These are phyloP conservation scores for Patiria miniata DNA, from an alignment of 35 echinoderm and acorn worm genomes.

Conservation along the genomic window DNA sequence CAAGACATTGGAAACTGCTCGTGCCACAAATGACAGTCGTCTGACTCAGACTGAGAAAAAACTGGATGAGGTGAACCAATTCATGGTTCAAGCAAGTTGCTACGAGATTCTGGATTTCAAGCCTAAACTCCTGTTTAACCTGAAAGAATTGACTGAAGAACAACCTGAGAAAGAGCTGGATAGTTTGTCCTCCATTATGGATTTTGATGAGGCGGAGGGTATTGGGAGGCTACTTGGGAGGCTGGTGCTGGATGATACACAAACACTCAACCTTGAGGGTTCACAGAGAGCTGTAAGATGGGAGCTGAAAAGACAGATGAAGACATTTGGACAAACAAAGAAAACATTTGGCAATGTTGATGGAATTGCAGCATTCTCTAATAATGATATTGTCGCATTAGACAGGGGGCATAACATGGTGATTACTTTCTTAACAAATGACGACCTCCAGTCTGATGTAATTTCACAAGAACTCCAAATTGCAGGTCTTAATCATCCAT, in stretches of 20 bases:
- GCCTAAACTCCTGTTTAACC: not conserved
- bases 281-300: not conserved
- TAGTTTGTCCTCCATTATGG: not conserved
- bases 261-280: not conserved
- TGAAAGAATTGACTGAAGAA: not conserved
- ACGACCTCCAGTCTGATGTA: not conserved
- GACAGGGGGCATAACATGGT: not conserved
- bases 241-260: not conserved
- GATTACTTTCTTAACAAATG: not conserved
- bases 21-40: not conserved
- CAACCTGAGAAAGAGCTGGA: not conserved
- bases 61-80: not conserved
- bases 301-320: not conserved
- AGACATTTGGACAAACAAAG: not conserved
- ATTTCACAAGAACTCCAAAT: not conserved
- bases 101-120: constrained; percentile 12
- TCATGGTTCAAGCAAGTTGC: not conserved
- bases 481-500: not conserved
- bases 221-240: not conserved
- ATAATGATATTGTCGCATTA: constrained; percentile 9
- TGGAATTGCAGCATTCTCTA: not conserved
- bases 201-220: constrained; percentile 18
- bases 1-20: not conserved
- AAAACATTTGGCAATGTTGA: not conserved
- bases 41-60: not conserved